Evolutionary conservation across 2,888 invertebrate species (phyloP).

Genomic region (Apocheima hispidaria): DNA sequence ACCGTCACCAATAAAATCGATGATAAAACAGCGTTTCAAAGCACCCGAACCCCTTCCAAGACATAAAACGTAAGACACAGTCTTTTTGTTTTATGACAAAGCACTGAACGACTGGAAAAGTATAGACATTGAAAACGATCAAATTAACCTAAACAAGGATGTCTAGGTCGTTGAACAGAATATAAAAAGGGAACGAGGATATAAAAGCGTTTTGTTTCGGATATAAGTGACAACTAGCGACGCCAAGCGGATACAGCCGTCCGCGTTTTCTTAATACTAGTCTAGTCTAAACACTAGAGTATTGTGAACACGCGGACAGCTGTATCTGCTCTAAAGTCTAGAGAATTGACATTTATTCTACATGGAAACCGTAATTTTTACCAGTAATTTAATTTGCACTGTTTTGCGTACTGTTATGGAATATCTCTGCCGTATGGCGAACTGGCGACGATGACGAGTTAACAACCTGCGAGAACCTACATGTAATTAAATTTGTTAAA

Average conservation of each 20-base stretch:
- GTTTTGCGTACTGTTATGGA: too few species aligned
- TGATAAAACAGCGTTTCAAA: constrained; percentile 43
- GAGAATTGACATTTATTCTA: too few species aligned
- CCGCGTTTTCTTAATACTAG: too few species aligned
- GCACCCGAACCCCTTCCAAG: constrained; percentile 13
- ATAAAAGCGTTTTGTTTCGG: constrained; percentile 1
- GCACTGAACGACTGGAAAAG: constrained; percentile 31
- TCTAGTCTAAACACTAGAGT: too few species aligned
- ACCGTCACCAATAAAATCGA: constrained; percentile 46
- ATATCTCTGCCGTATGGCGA: too few species aligned
- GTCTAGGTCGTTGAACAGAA: constrained; percentile 23
- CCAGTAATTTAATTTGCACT: too few species aligned
- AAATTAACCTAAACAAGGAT: constrained; percentile 33
- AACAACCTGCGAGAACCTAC: too few species aligned
- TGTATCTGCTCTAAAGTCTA: too few species aligned
- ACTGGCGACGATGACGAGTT: too few species aligned
- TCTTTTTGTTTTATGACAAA: constrained; percentile 40
- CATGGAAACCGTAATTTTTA: too few species aligned
- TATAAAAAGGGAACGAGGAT: constrained; percentile 16
- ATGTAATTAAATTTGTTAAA: too few species aligned
- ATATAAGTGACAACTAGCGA: background rate
- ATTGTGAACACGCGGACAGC: too few species aligned
- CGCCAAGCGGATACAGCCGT: background rate
- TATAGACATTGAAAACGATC: constrained; percentile 31
- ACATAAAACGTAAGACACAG: constrained; percentile 36